Conservation (phyloP, 92 coral and sea anemone species). For the Phymanthus crucifer region DNA sequence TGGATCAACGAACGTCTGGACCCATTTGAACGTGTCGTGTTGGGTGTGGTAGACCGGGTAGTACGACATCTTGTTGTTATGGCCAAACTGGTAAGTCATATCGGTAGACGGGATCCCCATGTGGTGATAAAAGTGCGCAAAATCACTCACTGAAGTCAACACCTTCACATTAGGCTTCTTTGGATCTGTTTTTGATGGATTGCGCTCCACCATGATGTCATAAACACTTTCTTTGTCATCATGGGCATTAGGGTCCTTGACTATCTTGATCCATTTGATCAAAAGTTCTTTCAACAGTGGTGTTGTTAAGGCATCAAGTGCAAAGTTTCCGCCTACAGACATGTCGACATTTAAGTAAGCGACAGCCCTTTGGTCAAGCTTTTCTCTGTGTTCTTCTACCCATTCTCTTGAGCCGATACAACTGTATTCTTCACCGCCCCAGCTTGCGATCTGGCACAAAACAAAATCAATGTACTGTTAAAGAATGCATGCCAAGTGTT, state of each 20-base stretch:
- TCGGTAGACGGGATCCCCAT: slow-evolving; percentile 70
- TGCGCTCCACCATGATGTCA: slow-evolving; percentile 63
- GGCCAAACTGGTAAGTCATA: slow-evolving; percentile 54
- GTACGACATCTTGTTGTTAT: slow-evolving; percentile 37
- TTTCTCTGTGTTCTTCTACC: slow-evolving; percentile 41
- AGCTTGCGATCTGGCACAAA: slow-evolving; percentile 15
- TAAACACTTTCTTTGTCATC: slow-evolving; percentile 46
- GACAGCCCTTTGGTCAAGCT: slow-evolving; percentile 41
- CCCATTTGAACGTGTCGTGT: slow-evolving; percentile 76
- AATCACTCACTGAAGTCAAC: slow-evolving; percentile 70
- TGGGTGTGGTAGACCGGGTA: slow-evolving; percentile 79
- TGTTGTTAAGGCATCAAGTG: slow-evolving; percentile 31
- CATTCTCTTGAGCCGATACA: slow-evolving; percentile 35
- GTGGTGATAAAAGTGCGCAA: slow-evolving; percentile 63
- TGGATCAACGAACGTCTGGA: slow-evolving; percentile 65
- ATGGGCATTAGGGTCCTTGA: slow-evolving; percentile 65
- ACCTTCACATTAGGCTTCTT: slow-evolving; percentile 39
- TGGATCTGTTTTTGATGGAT: slow-evolving; percentile 31
- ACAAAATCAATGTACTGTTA: not conserved
- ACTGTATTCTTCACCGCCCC: slow-evolving; percentile 55
- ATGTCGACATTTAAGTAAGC: slow-evolving; percentile 52
- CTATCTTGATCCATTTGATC: slow-evolving; percentile 32
- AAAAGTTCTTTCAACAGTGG: slow-evolving; percentile 42
- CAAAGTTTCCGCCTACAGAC: slow-evolving; percentile 48
- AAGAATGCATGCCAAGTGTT: not conserved